phyloP scores from a whole-genome alignment of 2,888 invertebrate genomes.

The Eristalis tenax region DNA sequence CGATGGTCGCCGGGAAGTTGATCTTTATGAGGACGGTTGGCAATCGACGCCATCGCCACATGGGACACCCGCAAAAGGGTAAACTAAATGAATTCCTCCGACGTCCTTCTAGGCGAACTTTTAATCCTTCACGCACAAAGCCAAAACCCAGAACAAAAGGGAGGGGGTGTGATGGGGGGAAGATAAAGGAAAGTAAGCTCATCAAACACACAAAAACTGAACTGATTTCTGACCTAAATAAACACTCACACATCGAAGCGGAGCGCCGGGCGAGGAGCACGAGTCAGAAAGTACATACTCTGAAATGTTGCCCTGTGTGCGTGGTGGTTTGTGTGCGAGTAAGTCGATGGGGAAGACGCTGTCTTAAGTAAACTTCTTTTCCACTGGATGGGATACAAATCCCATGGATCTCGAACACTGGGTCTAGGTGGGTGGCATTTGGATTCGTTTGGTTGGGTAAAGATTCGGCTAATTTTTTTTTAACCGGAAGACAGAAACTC shows the following conservation, averaged over 20 bases:
- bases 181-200: slow-evolving; percentile 28
- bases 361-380: not conserved
- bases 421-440: not conserved
- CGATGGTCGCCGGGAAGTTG: slow-evolving; percentile 15
- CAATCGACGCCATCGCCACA: not conserved
- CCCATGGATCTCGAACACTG: not conserved
- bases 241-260: slow-evolving; percentile 21
- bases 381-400: slow-evolving; percentile 11
- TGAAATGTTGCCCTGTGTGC: not conserved
- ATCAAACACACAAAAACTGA: slow-evolving; percentile 56
- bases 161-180: not conserved
- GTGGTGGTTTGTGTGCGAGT: not conserved
- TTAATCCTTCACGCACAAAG: slow-evolving; percentile 65
- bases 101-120: slow-evolving; percentile 39
- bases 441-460: slow-evolving; percentile 45
- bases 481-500: slow-evolving; percentile 41
- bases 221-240: slow-evolving; percentile 65
- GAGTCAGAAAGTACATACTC: not conserved
- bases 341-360: slow-evolving; percentile 7
- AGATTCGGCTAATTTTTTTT: slow-evolving; percentile 59
- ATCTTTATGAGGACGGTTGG: slow-evolving; percentile 30
- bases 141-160: slow-evolving; percentile 34
- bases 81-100: slow-evolving; percentile 26
- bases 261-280: not conserved
- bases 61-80: slow-evolving; percentile 23